Percentiles rank a stretch among this genome's conserved stretches.
Evolutionary conservation across 2,113 vertebrate species (phyloP).

Genomic region (Saimiri boliviensis): DNA sequence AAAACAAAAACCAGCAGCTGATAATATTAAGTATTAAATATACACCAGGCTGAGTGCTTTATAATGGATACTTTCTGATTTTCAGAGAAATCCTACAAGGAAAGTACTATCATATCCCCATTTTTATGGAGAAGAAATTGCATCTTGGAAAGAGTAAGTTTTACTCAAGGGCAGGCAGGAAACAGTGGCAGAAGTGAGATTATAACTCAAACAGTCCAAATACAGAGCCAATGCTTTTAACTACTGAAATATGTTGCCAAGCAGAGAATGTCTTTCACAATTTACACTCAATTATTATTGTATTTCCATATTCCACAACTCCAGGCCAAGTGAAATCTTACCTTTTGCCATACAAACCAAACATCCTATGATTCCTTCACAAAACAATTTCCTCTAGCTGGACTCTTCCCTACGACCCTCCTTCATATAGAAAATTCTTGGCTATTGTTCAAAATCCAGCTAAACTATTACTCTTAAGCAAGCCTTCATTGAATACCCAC

Average conservation of each 20-base stretch:
- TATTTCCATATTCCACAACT: not conserved
- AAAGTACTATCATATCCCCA: not conserved
- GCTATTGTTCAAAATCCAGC: not conserved
- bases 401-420: not conserved
- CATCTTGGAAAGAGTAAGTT: not conserved
- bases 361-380: not conserved
- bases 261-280: not conserved
- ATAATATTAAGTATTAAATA: not conserved
- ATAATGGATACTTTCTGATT: not conserved
- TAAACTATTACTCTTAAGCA: not conserved
- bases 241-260: not conserved
- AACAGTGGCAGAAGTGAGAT: not conserved
- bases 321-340: not conserved
- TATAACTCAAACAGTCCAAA: not conserved
- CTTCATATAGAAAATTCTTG: not conserved
- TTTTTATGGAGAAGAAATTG: not conserved
- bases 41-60: not conserved
- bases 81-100: not conserved
- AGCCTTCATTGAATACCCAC: not conserved
- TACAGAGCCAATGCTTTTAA: not conserved
- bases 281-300: not conserved
- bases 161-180: not conserved
- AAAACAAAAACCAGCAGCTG: slow-evolving; percentile 4
- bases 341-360: not conserved
- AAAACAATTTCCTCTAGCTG: not conserved